These are phyloP conservation scores for Morpho deidamia DNA, from an alignment of 2,888 invertebrate genomes.

Conservation along the genomic window DNA sequence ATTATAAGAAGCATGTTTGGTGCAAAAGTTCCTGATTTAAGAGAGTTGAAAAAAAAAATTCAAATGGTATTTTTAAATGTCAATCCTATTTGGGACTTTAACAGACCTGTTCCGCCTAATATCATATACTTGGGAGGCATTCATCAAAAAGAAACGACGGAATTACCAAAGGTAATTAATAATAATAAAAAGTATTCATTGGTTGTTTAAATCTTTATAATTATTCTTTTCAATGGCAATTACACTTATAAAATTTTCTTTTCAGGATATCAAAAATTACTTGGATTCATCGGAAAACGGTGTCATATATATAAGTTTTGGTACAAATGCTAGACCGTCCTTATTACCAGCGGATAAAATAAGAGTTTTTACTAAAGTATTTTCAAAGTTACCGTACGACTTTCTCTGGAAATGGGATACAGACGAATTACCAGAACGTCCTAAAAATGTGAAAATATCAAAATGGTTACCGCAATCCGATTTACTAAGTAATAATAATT, in stretches of 20 bases:
- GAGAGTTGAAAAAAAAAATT: slow-evolving; percentile 30
- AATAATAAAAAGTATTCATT: too few species aligned
- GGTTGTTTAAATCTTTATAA: too few species aligned
- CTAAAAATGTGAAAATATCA: slow-evolving; percentile 40
- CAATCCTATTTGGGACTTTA: slow-evolving; percentile 34
- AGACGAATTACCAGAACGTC: slow-evolving; percentile 31
- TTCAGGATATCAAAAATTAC: slow-evolving; percentile 37
- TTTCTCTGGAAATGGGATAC: slow-evolving; percentile 50
- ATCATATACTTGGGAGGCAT: slow-evolving; percentile 35
- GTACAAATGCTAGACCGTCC: slow-evolving; percentile 37
- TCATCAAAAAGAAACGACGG: slow-evolving; percentile 28
- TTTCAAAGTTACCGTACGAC: slow-evolving; percentile 43
- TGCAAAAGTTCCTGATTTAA: slow-evolving; percentile 22
- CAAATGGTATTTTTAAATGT: slow-evolving; percentile 41
- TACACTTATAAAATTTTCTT: slow-evolving; percentile 5
- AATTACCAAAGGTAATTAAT: slow-evolving; percentile 43
- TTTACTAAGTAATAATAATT: slow-evolving; percentile 35
- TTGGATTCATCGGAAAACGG: slow-evolving; percentile 42
- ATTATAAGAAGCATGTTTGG: slow-evolving; percentile 27
- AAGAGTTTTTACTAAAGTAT: slow-evolving; percentile 35
- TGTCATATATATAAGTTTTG: slow-evolving; percentile 48
- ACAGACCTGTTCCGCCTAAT: slow-evolving; percentile 35
- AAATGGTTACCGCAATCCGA: slow-evolving; percentile 54
- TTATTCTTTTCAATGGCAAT: too few species aligned
- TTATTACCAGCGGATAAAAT: slow-evolving; percentile 31